Conservation (phyloP, 2,888 invertebrate species). For the Schizaphis graminum region DNA sequence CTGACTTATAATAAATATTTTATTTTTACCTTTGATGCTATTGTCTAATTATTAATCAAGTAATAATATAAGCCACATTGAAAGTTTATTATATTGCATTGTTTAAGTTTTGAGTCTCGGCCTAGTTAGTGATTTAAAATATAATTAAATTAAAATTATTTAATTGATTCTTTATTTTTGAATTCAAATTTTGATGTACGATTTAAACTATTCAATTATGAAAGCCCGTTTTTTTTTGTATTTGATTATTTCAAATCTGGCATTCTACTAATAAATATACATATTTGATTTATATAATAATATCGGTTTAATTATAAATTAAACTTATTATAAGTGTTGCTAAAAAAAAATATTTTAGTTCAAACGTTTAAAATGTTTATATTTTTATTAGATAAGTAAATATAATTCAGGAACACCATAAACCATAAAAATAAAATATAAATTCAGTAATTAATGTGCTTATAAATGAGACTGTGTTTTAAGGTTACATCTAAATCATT, state of each 20-base stretch:
- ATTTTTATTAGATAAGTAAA: too few species aligned
- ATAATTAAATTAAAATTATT: neutral
- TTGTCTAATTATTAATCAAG: neutral
- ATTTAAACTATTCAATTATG: neutral
- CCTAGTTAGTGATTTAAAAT: neutral
- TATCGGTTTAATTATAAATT: neutral
- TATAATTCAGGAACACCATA: too few species aligned
- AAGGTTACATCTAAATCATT: neutral
- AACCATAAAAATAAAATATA: neutral
- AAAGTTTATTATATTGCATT: neutral
- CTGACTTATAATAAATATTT: neutral
- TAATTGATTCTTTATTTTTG: neutral
- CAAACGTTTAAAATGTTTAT: too few species aligned
- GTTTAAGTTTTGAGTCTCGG: neutral
- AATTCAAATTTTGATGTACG: neutral
- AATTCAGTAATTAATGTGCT: neutral
- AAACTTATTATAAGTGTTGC: neutral
- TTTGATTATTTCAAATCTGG: neutral
- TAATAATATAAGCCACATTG: neutral
- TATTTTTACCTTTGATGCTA: neutral
- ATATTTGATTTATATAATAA: neutral
- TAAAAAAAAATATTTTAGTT: too few species aligned
- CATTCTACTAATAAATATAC: neutral
- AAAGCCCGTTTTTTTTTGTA: neutral
- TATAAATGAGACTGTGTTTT: neutral